Percentiles rank a stretch among this genome's conserved stretches.
Conservation (phyloP, 2,888 invertebrate species). For the Tillus elongatus region DNA sequence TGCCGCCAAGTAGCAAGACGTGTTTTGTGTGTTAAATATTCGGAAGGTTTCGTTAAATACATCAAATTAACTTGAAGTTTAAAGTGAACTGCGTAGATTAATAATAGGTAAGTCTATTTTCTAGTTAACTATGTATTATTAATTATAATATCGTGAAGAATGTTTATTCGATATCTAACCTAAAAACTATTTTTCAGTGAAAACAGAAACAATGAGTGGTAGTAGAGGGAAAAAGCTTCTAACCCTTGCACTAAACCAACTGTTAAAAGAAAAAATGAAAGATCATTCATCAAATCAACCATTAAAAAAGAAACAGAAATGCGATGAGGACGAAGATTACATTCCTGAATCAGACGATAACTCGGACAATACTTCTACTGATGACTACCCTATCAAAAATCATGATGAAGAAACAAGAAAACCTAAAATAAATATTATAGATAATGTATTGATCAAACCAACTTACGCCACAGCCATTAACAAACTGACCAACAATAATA, state of each 20-base stretch:
- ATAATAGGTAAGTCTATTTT: neutral
- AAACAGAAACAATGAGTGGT: conserved; percentile 7
- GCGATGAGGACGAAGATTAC: conserved; percentile 6
- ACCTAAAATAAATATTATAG: conserved; percentile 3
- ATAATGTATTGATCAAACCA: conserved; percentile 3
- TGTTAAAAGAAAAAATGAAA: conserved; percentile 4
- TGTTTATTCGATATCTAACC: conserved; percentile 2
- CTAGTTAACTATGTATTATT: neutral
- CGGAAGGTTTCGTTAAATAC: neutral
- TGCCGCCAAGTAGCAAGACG: neutral
- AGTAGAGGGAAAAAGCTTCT: conserved; percentile 6
- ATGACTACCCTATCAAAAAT: neutral
- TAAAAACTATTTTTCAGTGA: conserved; percentile 4
- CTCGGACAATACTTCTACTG: conserved; percentile 5
- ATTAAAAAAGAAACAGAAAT: conserved; percentile 5
- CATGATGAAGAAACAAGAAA: conserved; percentile 2
- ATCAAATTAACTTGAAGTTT: neutral
- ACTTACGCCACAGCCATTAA: neutral
- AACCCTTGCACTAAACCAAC: conserved; percentile 6
- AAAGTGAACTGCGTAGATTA: neutral
- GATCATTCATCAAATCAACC: conserved; percentile 5
- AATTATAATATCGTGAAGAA: neutral
- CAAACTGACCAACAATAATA: neutral
- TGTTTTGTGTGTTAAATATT: conserved; percentile 1
- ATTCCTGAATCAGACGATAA: conserved; percentile 6